These are phyloP conservation scores for Rhodophaea formosa DNA, from an alignment of 2,888 invertebrate species.

Conservation along the genomic window DNA sequence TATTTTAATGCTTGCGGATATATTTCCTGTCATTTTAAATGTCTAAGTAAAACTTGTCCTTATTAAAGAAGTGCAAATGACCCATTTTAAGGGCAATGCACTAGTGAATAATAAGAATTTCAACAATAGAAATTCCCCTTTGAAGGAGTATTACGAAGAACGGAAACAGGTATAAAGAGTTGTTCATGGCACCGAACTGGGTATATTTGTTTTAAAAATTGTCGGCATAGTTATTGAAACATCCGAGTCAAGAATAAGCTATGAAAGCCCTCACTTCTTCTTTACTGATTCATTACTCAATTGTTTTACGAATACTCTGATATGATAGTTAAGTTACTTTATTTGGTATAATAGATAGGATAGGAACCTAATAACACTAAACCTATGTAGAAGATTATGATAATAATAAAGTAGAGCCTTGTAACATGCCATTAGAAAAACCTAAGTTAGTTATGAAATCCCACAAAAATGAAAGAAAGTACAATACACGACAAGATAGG, in stretches of 20 bases:
- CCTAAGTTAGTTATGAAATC: no score
- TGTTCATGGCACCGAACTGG: constrained; percentile 7
- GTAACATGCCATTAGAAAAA: no score
- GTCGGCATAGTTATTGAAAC: constrained; percentile 9
- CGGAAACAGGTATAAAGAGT: constrained; percentile 38
- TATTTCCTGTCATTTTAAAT: constrained; percentile 10
- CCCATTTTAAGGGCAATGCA: constrained; percentile 51
- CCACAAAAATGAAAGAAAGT: background rate
- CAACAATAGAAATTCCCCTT: constrained; percentile 42
- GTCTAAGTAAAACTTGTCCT: background rate
- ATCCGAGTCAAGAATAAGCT: background rate
- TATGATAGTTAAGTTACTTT: no score
- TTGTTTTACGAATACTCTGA: background rate
- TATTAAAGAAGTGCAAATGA: constrained; percentile 36
- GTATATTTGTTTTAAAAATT: constrained; percentile 25
- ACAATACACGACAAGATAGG: constrained; percentile 5
- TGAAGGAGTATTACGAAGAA: constrained; percentile 27
- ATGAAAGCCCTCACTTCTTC: background rate
- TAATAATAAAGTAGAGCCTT: no score
- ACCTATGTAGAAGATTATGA: no score
- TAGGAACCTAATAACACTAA: no score
- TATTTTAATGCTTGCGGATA: constrained; percentile 15
- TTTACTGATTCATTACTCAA: background rate
- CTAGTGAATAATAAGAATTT: constrained; percentile 36
- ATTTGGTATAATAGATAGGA: no score